These are phyloP conservation scores for Netelia fuscicornis DNA, from an alignment of 2,888 invertebrate species.

Conservation along the genomic window DNA sequence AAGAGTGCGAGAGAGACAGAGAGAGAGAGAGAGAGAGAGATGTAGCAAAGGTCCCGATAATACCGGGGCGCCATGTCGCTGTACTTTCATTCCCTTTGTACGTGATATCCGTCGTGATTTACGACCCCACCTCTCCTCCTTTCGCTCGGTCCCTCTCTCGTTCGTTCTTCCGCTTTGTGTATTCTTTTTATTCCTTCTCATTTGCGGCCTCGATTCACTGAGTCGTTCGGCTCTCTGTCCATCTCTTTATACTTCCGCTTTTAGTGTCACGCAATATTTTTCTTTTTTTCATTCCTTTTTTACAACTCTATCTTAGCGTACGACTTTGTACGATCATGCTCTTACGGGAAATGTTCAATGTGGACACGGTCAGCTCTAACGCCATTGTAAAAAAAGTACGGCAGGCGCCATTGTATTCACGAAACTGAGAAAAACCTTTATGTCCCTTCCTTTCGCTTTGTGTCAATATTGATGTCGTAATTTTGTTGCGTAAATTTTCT, in stretches of 20 bases:
- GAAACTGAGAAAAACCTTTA: not conserved
- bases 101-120: conserved; percentile 49
- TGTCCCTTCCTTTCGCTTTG: not conserved
- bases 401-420: not conserved
- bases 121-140: conserved; percentile 26
- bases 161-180: conserved; percentile 18
- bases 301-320: conserved; percentile 33
- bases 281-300: conserved; percentile 30
- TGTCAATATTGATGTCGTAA: not conserved
- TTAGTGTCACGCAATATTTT: conserved; percentile 32
- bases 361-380: conserved; percentile 8
- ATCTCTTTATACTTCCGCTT: conserved; percentile 50
- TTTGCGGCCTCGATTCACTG: conserved; percentile 45
- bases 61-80: conserved; percentile 44
- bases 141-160: not conserved
- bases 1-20: too few relatives aligned
- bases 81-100: conserved; percentile 53
- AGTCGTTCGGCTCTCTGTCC: conserved; percentile 39
- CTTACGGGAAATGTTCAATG: not conserved
- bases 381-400: not conserved
- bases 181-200: conserved; percentile 51
- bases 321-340: conserved; percentile 20
- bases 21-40: not conserved
- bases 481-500: not conserved
- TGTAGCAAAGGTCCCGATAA: conserved; percentile 36